A percentile compares a stretch with the other conserved stretches of the same genome.
These are phyloP conservation scores for Bombus waltoni DNA, from an alignment of 1,140 invertebrate species.

Conservation along the genomic window DNA sequence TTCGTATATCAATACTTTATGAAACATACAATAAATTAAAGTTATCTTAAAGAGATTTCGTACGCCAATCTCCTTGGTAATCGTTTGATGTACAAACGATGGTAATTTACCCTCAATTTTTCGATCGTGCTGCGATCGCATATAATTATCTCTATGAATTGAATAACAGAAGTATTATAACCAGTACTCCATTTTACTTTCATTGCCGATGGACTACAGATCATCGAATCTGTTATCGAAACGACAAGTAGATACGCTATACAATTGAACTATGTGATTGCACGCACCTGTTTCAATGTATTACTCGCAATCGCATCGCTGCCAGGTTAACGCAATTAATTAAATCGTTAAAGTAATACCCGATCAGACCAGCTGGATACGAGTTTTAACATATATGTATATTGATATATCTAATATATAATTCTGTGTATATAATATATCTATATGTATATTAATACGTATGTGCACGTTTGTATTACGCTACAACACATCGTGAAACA, in stretches of 20 bases:
- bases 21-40: not conserved
- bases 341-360: conserved; percentile 64
- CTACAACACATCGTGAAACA: conserved; percentile 67
- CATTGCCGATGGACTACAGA: conserved; percentile 17
- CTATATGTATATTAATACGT: conserved; percentile 54
- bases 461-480: conserved; percentile 56
- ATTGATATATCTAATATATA: conserved; percentile 60
- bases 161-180: conserved; percentile 37
- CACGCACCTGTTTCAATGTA: conserved; percentile 43
- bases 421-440: conserved; percentile 64
- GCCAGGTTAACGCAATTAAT: conserved; percentile 63
- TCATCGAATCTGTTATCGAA: conserved; percentile 9
- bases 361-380: conserved; percentile 81
- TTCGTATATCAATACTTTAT: conserved; percentile 7
- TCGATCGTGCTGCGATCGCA: not conserved
- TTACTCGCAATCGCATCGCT: conserved; percentile 60
- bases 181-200: not conserved
- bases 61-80: not conserved
- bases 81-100: not conserved
- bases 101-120: not conserved
- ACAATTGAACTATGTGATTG: conserved; percentile 57
- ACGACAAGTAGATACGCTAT: conserved; percentile 52
- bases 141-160: conserved; percentile 28
- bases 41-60: not conserved
- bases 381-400: conserved; percentile 73